Evolutionary conservation across 2,797 vertebrate species (phyloP), one percentile per base, ranked within the genome.

Genomic region (Scolopax bukidnonensis): DNA sequence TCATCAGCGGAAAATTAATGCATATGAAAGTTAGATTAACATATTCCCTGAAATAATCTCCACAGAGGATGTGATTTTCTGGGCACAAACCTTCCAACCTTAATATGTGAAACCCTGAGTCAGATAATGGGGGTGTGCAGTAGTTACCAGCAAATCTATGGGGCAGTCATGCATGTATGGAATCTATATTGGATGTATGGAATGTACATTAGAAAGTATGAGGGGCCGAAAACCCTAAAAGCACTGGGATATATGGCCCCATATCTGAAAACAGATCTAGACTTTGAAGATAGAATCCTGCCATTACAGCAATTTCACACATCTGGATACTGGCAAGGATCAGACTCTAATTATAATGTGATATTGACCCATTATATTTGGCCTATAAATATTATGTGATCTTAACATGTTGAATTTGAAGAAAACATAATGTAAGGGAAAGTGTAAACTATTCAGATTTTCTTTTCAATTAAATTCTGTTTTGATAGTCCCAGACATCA

Each of bases 1-100:
- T 57, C 53, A 90, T 4, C 74, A 87, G 63, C 60, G 87, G 84
- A 93, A 96, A 93, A 96, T 90, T 87, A 96, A 92, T 85, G 67
- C 63, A 89, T 84, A 86, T 77, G 41, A 69, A 94, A 94, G 32
- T 36, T 38, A 64, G 23, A 86, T 94, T 84, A 95, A 81, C 61
- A 45, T 79, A 84, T 48, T 21, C 23, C 43, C 70, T 60, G 43
- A 84, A 94, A 79, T 71, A 69, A 78, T 69, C 43, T 79, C 67
- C 47, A 28, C 8, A 18, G 23, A 25, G 25, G 32, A 88, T 75
- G 12, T 4, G 7, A 40, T 65, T 79, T 94, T 79, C 65, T n/a
- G 67, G 70, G n/a, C 25, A 84, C 32, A 91, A 70, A 85, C 16
- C 12, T 74, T 74, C 25, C 12, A 80, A 51, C 5, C 17, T 30